Conservation (phyloP, 2,888 invertebrate genomes). For the Myopa testacea region DNA sequence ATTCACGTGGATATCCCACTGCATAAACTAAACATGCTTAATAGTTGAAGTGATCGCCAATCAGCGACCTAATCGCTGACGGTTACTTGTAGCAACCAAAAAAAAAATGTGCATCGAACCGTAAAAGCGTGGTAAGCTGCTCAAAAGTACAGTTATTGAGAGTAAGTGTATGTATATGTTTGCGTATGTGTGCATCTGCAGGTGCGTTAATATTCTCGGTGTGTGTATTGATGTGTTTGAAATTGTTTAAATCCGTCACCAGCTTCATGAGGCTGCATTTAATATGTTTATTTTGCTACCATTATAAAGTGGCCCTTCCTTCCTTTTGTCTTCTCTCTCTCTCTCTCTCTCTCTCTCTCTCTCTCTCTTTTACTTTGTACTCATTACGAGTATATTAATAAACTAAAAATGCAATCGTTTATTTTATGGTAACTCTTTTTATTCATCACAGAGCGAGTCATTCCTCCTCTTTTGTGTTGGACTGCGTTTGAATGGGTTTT, state of each 20-base stretch:
- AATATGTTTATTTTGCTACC: too few species aligned
- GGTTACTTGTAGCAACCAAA: not conserved
- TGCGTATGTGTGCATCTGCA: not conserved
- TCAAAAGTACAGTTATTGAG: not conserved
- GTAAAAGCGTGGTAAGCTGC: not conserved
- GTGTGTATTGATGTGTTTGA: not conserved
- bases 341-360: not conserved
- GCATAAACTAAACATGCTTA: too few species aligned
- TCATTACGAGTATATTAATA: constrained; percentile 3
- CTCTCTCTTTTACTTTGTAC: not conserved
- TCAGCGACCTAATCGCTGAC: too few species aligned
- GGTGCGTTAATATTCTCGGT: not conserved
- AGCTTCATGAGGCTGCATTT: too few species aligned
- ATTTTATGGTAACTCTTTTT: too few species aligned
- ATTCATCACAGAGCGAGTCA: too few species aligned
- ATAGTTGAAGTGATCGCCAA: too few species aligned
- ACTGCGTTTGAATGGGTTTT: too few species aligned
- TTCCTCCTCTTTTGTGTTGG: not conserved
- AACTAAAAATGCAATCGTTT: not conserved
- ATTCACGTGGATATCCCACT: too few species aligned
- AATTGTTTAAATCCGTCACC: too few species aligned
- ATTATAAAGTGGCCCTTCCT: not conserved
- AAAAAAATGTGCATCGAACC: not conserved
- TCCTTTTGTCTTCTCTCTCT: not conserved
- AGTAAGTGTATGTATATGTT: not conserved